Evolutionary conservation across 2,797 vertebrate genomes (phyloP).

Genomic region (Clarias platycephalus): DNA sequence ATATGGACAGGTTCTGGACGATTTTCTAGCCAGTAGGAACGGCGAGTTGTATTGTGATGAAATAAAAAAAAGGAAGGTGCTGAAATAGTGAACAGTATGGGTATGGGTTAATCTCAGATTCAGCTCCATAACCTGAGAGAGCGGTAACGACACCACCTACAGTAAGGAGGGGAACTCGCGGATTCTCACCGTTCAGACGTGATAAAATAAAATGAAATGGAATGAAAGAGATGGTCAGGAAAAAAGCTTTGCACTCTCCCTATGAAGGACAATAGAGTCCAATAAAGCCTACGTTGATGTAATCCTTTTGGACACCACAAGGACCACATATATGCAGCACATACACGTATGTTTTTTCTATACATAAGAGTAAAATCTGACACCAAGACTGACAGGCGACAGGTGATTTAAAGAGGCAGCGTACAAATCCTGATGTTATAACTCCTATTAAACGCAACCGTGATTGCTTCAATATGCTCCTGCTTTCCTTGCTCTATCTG

Average conservation of each 20-base stretch:
- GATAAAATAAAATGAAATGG: not conserved
- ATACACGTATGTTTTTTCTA: slow-evolving; percentile 49
- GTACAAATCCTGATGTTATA: slow-evolving; percentile 68
- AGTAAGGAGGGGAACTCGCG: not conserved
- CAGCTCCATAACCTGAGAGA: not conserved
- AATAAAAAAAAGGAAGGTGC: not conserved
- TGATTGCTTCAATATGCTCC: slow-evolving; percentile 76
- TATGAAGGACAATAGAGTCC: slow-evolving; percentile 67
- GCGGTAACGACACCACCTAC: not conserved
- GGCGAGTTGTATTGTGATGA: not conserved
- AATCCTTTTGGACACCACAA: slow-evolving; percentile 65
- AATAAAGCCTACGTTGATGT: slow-evolving; percentile 67
- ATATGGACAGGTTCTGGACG: not conserved
- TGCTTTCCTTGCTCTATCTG: slow-evolving; percentile 56
- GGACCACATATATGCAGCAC: slow-evolving; percentile 37
- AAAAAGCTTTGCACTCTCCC: not conserved
- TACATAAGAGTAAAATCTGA: slow-evolving; percentile 58
- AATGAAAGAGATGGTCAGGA: not conserved
- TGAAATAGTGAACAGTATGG: not conserved
- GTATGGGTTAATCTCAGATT: slow-evolving; percentile 2
- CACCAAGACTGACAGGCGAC: slow-evolving; percentile 65
- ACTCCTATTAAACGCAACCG: slow-evolving; percentile 68
- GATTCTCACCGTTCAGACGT: not conserved
- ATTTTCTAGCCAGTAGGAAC: not conserved
- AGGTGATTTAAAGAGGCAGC: slow-evolving; percentile 74